phyloP scores from a whole-genome alignment of 2,888 invertebrate species.

The Noctua comes region DNA sequence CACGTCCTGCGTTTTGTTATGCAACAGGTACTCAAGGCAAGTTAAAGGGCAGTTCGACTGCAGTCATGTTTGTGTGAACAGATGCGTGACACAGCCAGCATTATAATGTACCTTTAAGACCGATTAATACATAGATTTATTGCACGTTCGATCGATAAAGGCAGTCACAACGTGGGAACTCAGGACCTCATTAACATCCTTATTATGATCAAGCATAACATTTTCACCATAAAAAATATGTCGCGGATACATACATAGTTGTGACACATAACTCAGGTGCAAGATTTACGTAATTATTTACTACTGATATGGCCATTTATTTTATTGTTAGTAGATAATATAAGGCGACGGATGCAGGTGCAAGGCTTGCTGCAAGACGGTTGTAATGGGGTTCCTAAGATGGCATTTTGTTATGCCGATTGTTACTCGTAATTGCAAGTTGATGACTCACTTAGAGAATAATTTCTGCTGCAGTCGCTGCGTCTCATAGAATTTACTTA shows the following conservation, averaged over 20 bases:
- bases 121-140: slow-evolving; percentile 19
- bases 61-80: slow-evolving; percentile 25
- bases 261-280: slow-evolving; percentile 57
- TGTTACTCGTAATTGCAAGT: slow-evolving; percentile 33
- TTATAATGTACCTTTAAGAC: slow-evolving; percentile 19
- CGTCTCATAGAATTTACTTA: background rate
- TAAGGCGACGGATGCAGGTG: slow-evolving; percentile 60
- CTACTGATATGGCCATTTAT: slow-evolving; percentile 44
- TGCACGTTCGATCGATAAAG: slow-evolving; percentile 13
- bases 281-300: slow-evolving; percentile 47
- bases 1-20: background rate
- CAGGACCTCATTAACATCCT: background rate
- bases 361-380: slow-evolving; percentile 12
- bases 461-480: slow-evolving; percentile 14
- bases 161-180: slow-evolving; percentile 23
- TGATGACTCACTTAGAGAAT: slow-evolving; percentile 46
- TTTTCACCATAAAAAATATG: background rate
- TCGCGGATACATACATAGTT: slow-evolving; percentile 17
- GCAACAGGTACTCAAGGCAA: background rate
- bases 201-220: background rate
- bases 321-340: slow-evolving; percentile 26
- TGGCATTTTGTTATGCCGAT: slow-evolving; percentile 45
- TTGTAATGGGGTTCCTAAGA: slow-evolving; percentile 29
- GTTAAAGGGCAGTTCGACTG: slow-evolving; percentile 12
- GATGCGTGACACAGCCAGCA: slow-evolving; percentile 11